Conservation (phyloP, 2,113 vertebrate genomes). For the Gobius niger region DNA sequence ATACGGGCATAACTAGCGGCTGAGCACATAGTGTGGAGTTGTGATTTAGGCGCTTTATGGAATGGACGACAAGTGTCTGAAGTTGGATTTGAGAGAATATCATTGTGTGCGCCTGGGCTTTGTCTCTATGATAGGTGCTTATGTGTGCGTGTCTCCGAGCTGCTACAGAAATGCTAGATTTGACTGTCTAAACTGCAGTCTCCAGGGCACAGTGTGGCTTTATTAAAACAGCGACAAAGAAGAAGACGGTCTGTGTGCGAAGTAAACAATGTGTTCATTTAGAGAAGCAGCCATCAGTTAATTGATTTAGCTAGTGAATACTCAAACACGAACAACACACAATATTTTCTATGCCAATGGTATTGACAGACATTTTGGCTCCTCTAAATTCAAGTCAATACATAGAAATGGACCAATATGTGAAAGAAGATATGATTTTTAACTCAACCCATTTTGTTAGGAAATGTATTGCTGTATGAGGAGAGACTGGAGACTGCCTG, state of each 20-base stretch:
- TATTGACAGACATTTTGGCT: background rate
- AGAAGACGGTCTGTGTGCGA: conserved; percentile 1
- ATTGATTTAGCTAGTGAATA: conserved; percentile 4
- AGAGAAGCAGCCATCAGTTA: conserved; percentile 9
- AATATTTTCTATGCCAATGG: background rate
- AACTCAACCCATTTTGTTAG: too few species aligned
- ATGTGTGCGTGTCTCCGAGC: background rate
- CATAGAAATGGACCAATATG: background rate
- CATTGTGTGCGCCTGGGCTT: conserved; percentile 7
- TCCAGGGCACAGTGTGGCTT: conserved; percentile 1
- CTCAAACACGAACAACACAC: background rate
- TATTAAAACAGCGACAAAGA: conserved; percentile 1
- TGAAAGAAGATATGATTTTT: background rate
- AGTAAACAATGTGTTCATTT: conserved; percentile 6
- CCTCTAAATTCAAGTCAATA: too few species aligned
- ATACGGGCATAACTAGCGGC: conserved; percentile 42
- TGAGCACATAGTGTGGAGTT: conserved; percentile 36
- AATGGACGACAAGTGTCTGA: conserved; percentile 23
- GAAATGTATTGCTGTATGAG: too few species aligned
- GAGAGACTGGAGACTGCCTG: too few species aligned
- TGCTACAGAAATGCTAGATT: conserved; percentile 10
- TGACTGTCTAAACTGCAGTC: conserved; percentile 11
- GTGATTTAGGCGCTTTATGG: conserved; percentile 25
- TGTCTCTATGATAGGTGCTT: conserved; percentile 10
- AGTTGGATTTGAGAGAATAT: conserved; percentile 22